A percentile compares a stretch with the other conserved stretches of the same genome.
Conservation (phyloP, 2,797 vertebrate genomes). For the Hyperoplus lanceolatus region DNA sequence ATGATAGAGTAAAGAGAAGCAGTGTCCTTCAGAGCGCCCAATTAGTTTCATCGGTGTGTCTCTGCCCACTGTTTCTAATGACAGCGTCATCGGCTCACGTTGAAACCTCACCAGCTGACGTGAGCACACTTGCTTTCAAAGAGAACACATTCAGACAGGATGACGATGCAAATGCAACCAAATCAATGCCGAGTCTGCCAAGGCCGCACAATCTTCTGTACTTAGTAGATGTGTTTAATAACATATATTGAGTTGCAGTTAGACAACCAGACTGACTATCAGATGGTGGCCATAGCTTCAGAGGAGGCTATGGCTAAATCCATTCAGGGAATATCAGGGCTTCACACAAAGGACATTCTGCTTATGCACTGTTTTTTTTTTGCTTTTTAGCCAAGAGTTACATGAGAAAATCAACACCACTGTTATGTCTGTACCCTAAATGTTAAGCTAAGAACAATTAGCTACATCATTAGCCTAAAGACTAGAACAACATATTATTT, state of each 20-base stretch:
- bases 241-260: not conserved
- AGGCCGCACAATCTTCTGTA: not conserved
- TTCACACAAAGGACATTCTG: not conserved
- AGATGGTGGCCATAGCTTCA: not conserved
- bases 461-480: not conserved
- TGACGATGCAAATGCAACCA: not conserved
- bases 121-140: not conserved
- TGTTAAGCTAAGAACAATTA: no score
- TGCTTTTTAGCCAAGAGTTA: no score
- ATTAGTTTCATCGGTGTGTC: constrained; percentile 62
- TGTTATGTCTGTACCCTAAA: no score
- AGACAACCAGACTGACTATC: not conserved
- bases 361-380: no score
- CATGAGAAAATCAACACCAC: no score
- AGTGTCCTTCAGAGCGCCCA: constrained; percentile 43
- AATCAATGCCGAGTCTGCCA: no score
- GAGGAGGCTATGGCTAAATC: no score
- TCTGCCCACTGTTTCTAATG: constrained; percentile 70
- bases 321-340: not conserved
- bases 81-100: constrained; percentile 20
- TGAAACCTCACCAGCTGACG: constrained; percentile 43
- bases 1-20: constrained; percentile 57
- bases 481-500: no score
- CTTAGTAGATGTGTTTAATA: no score
- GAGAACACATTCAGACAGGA: not conserved